Evolutionary conservation across 2,113 vertebrate genomes (phyloP), one percentile per base, ranked within the genome.

Genomic region (Uria lomvia): DNA sequence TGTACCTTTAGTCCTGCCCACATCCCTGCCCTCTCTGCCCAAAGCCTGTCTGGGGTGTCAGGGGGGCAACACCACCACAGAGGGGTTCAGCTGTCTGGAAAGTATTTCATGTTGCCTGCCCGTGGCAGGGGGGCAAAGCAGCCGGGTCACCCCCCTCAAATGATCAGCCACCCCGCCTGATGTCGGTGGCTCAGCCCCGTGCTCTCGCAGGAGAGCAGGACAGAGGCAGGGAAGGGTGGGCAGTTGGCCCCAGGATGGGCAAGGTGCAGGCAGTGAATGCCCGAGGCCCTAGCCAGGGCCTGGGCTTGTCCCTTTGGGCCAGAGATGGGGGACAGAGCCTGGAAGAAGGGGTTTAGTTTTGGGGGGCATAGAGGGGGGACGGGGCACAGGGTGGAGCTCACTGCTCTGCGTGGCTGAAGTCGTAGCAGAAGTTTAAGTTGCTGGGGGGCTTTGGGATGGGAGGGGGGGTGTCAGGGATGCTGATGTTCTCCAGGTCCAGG

Each of bases 341-440:
- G 62, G 56, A 81, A 18, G 22, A 50, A 88, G 12, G 2, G n/a
- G 7, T 2, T 72, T 95, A 80, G 62, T 72, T 92, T 36, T 19
- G 45, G 20, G 32, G 45, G 34, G 5, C 0, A 2, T 0, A 32
- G 7, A 18, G 16, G 23, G 8, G 15, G 32, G 26, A 65, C 1
- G 0, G n/a, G 49, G 11, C 36, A 59, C 32, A 47, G 78, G 73
- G 70, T 83, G 67, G 72, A 83, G n/a, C 50, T 97, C 94, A 99
- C 86, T 99, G 98, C 84, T 99, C 99, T 5, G 98, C 88, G 7
- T 99, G 99, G 94, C 98, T 99, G 94, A 99, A 99, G 97, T 99
- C 98, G 7, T 99, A 99, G 98, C 99, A 99, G 98, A 99, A 99
- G 97, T 99, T 99, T 97, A 98, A 98, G 97, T 99, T 99, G 98